Evolutionary conservation across 2,113 vertebrate genomes (phyloP).

Genomic region (Charadrius vociferus): DNA sequence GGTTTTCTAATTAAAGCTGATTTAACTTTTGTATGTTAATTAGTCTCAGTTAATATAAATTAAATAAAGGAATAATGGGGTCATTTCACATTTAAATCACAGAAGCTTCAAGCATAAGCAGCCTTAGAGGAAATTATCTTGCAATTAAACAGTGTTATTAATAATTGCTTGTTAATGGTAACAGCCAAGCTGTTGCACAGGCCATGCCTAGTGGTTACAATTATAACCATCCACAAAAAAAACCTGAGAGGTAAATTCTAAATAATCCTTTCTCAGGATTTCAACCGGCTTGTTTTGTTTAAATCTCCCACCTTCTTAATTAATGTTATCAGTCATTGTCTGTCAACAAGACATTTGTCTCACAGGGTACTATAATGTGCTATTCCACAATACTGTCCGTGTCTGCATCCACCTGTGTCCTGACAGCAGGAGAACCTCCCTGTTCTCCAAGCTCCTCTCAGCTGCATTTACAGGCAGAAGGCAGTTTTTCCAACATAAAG

Average conservation of each 20-base stretch:
- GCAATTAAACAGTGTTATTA: constrained; percentile 23
- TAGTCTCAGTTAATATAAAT: constrained; percentile 31
- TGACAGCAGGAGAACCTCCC: constrained; percentile 3
- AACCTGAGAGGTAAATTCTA: not conserved
- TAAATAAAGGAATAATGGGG: constrained; percentile 20
- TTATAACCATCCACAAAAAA: not conserved
- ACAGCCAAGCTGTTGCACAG: not conserved
- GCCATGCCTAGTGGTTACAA: not conserved
- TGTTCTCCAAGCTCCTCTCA: not conserved
- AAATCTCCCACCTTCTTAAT: not conserved
- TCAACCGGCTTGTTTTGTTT: not conserved
- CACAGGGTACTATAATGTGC: accelerated
- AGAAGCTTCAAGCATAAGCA: constrained; percentile 26
- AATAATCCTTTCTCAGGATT: not conserved
- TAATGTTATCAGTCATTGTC: not conserved
- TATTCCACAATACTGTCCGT: not conserved
- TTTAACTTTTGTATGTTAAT: constrained; percentile 37
- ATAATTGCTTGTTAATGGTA: constrained; percentile 32
- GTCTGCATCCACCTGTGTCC: not conserved
- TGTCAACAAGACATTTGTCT: not conserved
- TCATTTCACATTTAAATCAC: constrained; percentile 48
- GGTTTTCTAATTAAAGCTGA: constrained; percentile 1
- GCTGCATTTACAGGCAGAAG: not conserved
- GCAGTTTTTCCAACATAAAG: not conserved
- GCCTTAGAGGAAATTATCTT: constrained; percentile 22